Base-by-base conservation (phyloP, 2,797 vertebrate species). In the Phrynocephalus forsythii region DNA sequence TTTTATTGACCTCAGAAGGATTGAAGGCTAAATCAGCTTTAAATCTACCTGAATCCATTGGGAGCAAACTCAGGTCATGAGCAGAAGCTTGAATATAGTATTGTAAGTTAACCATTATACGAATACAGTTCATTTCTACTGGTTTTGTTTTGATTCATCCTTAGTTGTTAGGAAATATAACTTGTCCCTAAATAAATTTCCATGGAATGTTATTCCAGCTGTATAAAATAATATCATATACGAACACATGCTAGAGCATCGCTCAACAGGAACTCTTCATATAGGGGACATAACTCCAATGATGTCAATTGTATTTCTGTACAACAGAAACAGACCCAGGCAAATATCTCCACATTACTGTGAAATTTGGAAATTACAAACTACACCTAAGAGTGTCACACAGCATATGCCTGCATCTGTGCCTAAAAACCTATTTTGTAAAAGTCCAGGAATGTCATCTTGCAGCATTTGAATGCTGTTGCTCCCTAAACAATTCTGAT, bases 401-500 rank as follows among this genome's bases (percentile, higher is more conserved):
- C 89, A 60, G 26, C 16, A 28, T 38, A 0, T 30, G 44, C 85
- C 6, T 68, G 52, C 85, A 44, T 83, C 79, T 44, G 18, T 84
- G 1, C 66, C 48, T 66, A 38, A 73, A 93, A 92, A 30, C 1
- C 38, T n/a, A 52, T 9, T 89, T 87, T 93, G 28, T 69, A 44
- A 20, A 92, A 94, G 86, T 87, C 86, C 91, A 92, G 52, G 83
- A 90, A 91, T 69, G 6, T 77, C 81, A 86, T 92, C 71, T 91
- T 94, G 79, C 84, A 88, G 48, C 75, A 78, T 73, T 92, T 93
- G 93, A 92, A 88, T 83, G 2, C 24, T 28, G 48, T 0, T 7
- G 76, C 71, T 88, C 78, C 94, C 92, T 91, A 91, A 96, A 96
- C 94, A 95, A 90, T 85, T 79, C 84, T 93, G 82, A 95, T 94